phyloP scores from a whole-genome alignment of 2,113 vertebrate species.

The Diadophis punctatus region DNA sequence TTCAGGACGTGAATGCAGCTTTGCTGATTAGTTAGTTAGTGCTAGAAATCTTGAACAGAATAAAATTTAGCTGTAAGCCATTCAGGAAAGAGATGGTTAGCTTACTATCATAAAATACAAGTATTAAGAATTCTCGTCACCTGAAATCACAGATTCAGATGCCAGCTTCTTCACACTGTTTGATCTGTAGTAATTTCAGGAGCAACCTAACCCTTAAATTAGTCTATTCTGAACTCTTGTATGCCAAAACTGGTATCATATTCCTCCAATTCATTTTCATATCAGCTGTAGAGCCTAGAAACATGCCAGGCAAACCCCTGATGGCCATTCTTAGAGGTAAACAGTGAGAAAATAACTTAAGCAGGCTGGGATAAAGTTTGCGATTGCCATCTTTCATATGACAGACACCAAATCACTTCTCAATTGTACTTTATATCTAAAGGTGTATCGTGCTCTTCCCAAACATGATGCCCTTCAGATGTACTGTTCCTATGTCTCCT shows the following conservation, averaged over 20 bases:
- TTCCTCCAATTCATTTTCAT: background rate
- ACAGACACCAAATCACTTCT: background rate
- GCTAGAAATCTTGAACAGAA: constrained; percentile 10
- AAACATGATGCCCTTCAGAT: background rate
- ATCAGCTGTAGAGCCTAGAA: background rate
- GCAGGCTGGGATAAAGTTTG: background rate
- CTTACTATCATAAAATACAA: constrained; percentile 18
- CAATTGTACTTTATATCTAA: background rate
- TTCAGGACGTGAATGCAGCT: background rate
- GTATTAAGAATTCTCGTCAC: background rate
- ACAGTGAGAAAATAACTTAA: background rate
- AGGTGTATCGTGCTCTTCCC: background rate
- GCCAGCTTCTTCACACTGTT: no score
- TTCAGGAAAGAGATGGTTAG: background rate
- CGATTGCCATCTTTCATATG: background rate
- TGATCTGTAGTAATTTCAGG: background rate
- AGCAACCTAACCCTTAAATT: background rate
- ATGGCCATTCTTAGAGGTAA: background rate
- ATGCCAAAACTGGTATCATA: background rate
- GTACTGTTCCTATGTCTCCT: background rate
- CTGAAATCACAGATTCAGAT: background rate
- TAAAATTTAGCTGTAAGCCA: background rate
- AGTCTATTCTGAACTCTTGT: background rate
- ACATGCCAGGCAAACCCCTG: background rate
- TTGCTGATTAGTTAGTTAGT: constrained; percentile 17